phyloP scores from a whole-genome alignment of 1,140 invertebrate genomes.

The Pantala flavescens region DNA sequence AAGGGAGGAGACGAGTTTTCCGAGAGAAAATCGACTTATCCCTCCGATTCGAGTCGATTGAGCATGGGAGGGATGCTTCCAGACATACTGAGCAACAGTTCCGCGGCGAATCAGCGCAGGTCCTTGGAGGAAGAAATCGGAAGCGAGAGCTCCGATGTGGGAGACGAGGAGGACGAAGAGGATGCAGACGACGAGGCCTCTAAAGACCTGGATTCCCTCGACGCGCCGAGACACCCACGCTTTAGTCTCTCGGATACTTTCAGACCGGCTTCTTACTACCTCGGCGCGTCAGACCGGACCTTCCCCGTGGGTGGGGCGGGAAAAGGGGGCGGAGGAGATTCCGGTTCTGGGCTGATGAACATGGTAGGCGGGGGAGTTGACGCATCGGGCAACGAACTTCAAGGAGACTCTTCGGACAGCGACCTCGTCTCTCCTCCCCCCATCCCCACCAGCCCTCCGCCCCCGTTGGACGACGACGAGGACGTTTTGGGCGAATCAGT shows the following conservation, averaged over 20 bases:
- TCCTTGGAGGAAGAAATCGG: constrained; percentile 15
- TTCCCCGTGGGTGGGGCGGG: constrained; percentile 12
- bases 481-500: not conserved
- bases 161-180: constrained; percentile 46
- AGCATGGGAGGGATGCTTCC: constrained; percentile 30
- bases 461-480: constrained; percentile 43
- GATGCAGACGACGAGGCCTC: constrained; percentile 77
- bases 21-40: not conserved
- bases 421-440: constrained; percentile 71
- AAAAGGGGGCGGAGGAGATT: constrained; percentile 26
- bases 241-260: constrained; percentile 80
- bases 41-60: not conserved
- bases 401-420: constrained; percentile 65
- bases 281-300: constrained; percentile 41
- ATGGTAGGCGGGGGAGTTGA: constrained; percentile 14
- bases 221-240: constrained; percentile 53
- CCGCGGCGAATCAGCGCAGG: constrained; percentile 24
- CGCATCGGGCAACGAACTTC: constrained; percentile 47
- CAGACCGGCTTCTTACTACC: constrained; percentile 73
- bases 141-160: constrained; percentile 21
- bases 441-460: constrained; percentile 62
- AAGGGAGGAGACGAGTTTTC: not conserved
- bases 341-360: constrained; percentile 10
- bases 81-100: constrained; percentile 48
- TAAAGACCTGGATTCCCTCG: constrained; percentile 59